Evolutionary conservation across 2,888 invertebrate species (phyloP), one percentile per base, ranked within the genome.

Genomic region (Rhingia rostrata): DNA sequence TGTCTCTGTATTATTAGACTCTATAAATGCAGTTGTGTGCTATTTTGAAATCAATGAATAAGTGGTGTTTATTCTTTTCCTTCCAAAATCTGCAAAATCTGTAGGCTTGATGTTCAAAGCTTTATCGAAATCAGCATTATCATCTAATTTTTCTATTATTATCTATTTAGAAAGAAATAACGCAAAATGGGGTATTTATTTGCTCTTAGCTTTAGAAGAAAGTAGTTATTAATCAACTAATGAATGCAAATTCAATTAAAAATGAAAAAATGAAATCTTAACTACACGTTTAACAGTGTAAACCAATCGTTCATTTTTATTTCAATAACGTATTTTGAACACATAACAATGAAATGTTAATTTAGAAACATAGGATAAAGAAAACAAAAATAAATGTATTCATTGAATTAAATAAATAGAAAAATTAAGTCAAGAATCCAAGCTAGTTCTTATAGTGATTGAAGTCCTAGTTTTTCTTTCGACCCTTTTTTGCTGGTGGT

Each of bases 391-490:
- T 10, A 41, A 75, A 14, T n/a, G 12, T 39, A n/a, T 49, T 74
- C n/a, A 30, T 61, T 51, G 53, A 64, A 70, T 32, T 53, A 45
- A 80, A 83, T 78, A 73, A 78, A 78, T 78, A 73, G 43, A 64
- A 75, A 22, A 47, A 69, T 61, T 82, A 73, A 66, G 72, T 82
- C 58, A 60, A 64, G 53, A 51, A 37, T 79, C 53, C 53, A 60
- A 53, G 41, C 60, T 4, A 58, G 45, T 32, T 14, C 10, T 35
- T 45, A 58, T 33, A 74, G 7, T 69, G n/a, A 12, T 22, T 63
- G 41, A 3, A 1, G 14, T 37, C 7, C 87, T 88, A 86, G 78
- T 88, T 88, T 87, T 90, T 90, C 86, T 90, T 90, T 41, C 88
- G 88, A n/a, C 88, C 89, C 41, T 63, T 80, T 86, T 74, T 81